Base-by-base conservation (phyloP, 1,140 invertebrate genomes). In the Grapholita molesta region DNA sequence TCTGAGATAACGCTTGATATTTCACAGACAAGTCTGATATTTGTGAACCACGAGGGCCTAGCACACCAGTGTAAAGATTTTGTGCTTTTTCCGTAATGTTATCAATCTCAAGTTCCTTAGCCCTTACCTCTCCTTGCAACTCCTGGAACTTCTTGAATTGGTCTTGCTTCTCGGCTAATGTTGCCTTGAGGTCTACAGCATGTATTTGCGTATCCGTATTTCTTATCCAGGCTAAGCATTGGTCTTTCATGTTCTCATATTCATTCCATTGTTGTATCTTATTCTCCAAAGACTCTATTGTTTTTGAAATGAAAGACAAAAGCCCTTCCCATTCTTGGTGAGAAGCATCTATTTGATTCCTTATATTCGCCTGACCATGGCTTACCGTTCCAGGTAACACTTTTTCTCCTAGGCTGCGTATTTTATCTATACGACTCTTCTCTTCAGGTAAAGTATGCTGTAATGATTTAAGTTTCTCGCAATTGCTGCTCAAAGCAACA, bases 61-160 rank as follows among this genome's bases (percentile, higher is more conserved):
- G 79, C 6, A 90, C 88, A 4, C 95, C 95, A 74, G 96, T 96
- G 61, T 97, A 95, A 1, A 98, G 84, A 69, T 96, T 94, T 84
- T 99, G 97, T 4, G 97, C 96, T 74, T 96, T 95, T 88, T 99
- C 98, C 15, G 96, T 98, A 0, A 99, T 95, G 61, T 96, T 95
- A 80, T 99, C 98, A 70, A 99, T 97, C 92, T 99, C 98, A 28
- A 98, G 86, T 92, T 99, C 97, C 83, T 98, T 98, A 0, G 97
- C 96, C 35, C 96, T 92, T 5, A 99, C 95, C 92, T 98, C 97
- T 55, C 97, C 97, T 92, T 98, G 97, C 12, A 98, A 88, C 23
- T 91, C 92, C 87, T 97, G 94, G 18, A 99, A 92, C 68, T 94
- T 94, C 67, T 98, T 96, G 12, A 98, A 92, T 75, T 98, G 97